Evolutionary conservation across 35 echinoderm and acorn worm species (phyloP).

Genomic region (Patiria miniata): DNA sequence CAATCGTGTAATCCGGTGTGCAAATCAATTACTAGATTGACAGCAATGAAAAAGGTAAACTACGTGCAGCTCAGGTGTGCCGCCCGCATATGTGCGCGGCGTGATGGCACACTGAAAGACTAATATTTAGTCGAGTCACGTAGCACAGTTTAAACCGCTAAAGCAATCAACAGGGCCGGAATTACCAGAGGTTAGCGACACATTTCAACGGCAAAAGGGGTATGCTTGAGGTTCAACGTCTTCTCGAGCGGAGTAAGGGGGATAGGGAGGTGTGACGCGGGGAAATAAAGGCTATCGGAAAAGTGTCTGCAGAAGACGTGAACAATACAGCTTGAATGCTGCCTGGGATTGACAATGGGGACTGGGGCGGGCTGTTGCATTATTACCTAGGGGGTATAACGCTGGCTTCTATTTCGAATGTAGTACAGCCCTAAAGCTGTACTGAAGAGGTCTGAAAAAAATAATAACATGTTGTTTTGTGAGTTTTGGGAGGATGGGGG

Average conservation of each 20-base stretch:
- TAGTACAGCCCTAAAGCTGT: slow-evolving; percentile 11
- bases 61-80: too few species aligned
- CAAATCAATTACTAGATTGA: too few species aligned
- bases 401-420: not conserved
- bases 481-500: too few species aligned
- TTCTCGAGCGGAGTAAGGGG: slow-evolving; percentile 1
- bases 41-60: too few species aligned
- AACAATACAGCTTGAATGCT: slow-evolving; percentile 11
- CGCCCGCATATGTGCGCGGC: too few species aligned
- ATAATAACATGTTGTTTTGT: not conserved
- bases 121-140: slow-evolving; percentile 19
- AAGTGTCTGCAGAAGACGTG: slow-evolving; percentile 16
- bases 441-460: not conserved
- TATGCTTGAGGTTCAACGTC: not conserved
- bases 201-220: slow-evolving; percentile 28
- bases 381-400: not conserved
- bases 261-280: not conserved
- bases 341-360: slow-evolving; percentile 1
- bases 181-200: slow-evolving; percentile 30
- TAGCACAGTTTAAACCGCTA: slow-evolving; percentile 29
- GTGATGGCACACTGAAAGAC: not conserved
- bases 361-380: not conserved
- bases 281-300: slow-evolving; percentile 28
- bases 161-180: slow-evolving; percentile 2
- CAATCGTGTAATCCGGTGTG: too few species aligned